A percentile compares a stretch with the other conserved stretches of the same genome.
phyloP scores from a whole-genome alignment of 2,113 vertebrate species.

The Urocynchramus pylzowi region DNA sequence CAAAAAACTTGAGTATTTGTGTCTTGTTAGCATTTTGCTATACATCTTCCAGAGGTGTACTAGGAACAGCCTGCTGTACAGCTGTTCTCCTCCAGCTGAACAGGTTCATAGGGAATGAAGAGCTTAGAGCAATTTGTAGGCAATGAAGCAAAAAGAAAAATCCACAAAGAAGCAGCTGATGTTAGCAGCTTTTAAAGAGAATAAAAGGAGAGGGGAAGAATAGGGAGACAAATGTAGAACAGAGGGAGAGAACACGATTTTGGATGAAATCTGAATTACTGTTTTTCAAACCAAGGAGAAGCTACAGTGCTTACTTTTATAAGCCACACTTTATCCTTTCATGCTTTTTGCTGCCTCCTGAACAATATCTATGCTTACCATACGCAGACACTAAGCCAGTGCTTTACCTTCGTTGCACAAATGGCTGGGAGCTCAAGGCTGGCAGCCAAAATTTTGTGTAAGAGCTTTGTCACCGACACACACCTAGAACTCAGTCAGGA shows the following conservation, averaged over 20 bases:
- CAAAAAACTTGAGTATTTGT: background rate
- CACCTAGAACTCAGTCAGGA: background rate
- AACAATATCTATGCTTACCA: background rate
- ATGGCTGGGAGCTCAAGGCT: background rate
- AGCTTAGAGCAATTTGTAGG: constrained; percentile 74
- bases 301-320: background rate
- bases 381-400: background rate
- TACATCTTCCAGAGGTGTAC: constrained; percentile 44
- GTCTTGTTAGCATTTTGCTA: constrained; percentile 35
- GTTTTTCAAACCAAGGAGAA: constrained; percentile 24
- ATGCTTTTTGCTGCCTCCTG: constrained; percentile 6
- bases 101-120: constrained; percentile 63
- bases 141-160: constrained; percentile 69
- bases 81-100: constrained; percentile 68
- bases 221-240: background rate
- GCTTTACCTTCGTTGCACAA: background rate
- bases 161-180: constrained; percentile 71
- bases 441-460: background rate
- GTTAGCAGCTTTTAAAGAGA: constrained; percentile 66
- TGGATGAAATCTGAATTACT: constrained; percentile 38
- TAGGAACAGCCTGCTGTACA: constrained; percentile 55
- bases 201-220: constrained; percentile 35
- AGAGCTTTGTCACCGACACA: background rate
- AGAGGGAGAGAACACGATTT: background rate
- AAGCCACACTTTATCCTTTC: constrained; percentile 16